Evolutionary conservation across 2,113 vertebrate genomes (phyloP).

Genomic region (Okapia johnstoni): DNA sequence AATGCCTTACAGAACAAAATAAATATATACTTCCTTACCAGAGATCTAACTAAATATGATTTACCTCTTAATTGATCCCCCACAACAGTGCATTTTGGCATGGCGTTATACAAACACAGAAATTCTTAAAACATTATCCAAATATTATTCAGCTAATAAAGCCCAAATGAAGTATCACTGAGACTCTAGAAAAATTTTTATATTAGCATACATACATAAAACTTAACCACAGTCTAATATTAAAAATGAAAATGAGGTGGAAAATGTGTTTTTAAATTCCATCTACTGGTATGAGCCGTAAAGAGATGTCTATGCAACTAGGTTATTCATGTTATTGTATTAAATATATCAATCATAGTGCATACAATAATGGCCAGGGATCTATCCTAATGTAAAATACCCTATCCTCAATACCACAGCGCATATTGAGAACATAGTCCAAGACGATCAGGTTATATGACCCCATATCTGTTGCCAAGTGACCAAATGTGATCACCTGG

Average conservation of each 20-base stretch:
- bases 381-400: not conserved
- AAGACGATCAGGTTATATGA: not conserved
- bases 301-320: not conserved
- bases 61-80: not conserved
- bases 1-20: not conserved
- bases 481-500: not conserved
- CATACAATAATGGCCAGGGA: not conserved
- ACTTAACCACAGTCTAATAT: not conserved
- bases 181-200: not conserved
- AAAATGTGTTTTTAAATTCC: not conserved
- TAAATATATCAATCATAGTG: not conserved
- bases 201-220: not conserved
- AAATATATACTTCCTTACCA: slow-evolving; percentile 3
- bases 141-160: not conserved
- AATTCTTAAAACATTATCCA: slow-evolving; percentile 15
- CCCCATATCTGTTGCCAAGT: not conserved
- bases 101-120: not conserved
- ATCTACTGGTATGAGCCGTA: not conserved
- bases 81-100: not conserved
- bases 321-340: not conserved
- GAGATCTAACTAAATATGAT: not conserved
- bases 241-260: not conserved
- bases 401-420: not conserved
- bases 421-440: not conserved
- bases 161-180: not conserved